These are phyloP conservation scores for Gracilinanus agilis DNA, from an alignment of 2,113 vertebrate species.

Conservation along the genomic window DNA sequence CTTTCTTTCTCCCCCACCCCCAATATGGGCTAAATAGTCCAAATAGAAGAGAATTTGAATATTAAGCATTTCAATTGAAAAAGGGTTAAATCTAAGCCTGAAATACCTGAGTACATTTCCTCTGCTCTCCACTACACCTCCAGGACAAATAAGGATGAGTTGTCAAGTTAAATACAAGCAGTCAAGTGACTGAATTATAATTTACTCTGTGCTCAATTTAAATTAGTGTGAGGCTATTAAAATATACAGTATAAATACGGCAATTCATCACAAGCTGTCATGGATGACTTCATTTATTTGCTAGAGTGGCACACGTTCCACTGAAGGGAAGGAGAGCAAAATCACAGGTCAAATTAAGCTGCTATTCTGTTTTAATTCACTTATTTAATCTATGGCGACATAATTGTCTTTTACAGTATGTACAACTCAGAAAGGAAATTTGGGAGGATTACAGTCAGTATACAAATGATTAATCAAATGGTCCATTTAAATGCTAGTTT, in stretches of 20 bases:
- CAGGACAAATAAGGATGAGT: constrained; percentile 86
- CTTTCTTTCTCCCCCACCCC: not conserved
- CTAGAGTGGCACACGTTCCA: constrained; percentile 83
- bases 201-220: constrained; percentile 94
- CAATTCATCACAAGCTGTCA: constrained; percentile 97
- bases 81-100: constrained; percentile 77
- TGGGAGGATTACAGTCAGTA: constrained; percentile 81
- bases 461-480: constrained; percentile 88
- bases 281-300: constrained; percentile 90
- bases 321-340: constrained; percentile 87
- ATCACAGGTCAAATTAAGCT: constrained; percentile 93
- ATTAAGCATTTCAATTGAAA: not conserved
- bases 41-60: not conserved
- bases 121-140: constrained; percentile 80
- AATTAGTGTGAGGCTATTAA: constrained; percentile 98
- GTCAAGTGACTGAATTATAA: constrained; percentile 95
- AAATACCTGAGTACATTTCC: constrained; percentile 78
- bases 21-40: not conserved
- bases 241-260: constrained; percentile 95
- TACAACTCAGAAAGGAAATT: constrained; percentile 85
- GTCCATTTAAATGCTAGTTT: constrained; percentile 84
- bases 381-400: constrained; percentile 89
- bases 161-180: constrained; percentile 90
- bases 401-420: constrained; percentile 88
- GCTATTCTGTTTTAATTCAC: constrained; percentile 90